phyloP scores from a whole-genome alignment of 2,113 vertebrate species.

The Epinephelus cyanopodus region DNA sequence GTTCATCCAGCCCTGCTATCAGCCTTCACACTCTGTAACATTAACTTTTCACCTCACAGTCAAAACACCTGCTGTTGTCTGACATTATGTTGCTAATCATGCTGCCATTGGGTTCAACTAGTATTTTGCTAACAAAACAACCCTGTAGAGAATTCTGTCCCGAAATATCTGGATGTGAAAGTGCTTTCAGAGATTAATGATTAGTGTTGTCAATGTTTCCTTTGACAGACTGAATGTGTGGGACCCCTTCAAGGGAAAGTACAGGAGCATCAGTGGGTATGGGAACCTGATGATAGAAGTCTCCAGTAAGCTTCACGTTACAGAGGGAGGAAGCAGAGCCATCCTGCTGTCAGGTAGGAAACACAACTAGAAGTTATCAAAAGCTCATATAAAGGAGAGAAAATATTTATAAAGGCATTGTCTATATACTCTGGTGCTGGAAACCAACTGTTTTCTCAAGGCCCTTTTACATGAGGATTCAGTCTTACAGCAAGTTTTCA shows the following conservation, averaged over 20 bases:
- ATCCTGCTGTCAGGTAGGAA: slow-evolving; percentile 75
- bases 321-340: slow-evolving; percentile 75
- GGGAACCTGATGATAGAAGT: slow-evolving; percentile 59
- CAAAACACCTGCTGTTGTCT: background rate
- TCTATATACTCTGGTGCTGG: slow-evolving; percentile 5
- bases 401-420: background rate
- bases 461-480: slow-evolving; percentile 1
- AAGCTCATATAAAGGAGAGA: background rate
- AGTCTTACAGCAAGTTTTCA: background rate
- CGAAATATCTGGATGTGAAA: background rate
- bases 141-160: background rate
- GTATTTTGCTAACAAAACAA: background rate
- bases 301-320: slow-evolving; percentile 70
- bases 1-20: background rate
- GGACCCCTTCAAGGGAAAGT: slow-evolving; percentile 73
- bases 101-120: background rate
- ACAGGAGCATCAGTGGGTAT: slow-evolving; percentile 74
- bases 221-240: slow-evolving; percentile 74
- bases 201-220: background rate
- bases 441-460: slow-evolving; percentile 6
- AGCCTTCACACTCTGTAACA: background rate
- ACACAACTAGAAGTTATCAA: background rate
- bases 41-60: background rate
- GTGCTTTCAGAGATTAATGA: background rate
- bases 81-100: background rate